A percentile compares a stretch with the other conserved stretches of the same genome.
Evolutionary conservation across 35 echinoderm and acorn worm genomes (phyloP).

Genomic region (Eucidaris tribuloides): DNA sequence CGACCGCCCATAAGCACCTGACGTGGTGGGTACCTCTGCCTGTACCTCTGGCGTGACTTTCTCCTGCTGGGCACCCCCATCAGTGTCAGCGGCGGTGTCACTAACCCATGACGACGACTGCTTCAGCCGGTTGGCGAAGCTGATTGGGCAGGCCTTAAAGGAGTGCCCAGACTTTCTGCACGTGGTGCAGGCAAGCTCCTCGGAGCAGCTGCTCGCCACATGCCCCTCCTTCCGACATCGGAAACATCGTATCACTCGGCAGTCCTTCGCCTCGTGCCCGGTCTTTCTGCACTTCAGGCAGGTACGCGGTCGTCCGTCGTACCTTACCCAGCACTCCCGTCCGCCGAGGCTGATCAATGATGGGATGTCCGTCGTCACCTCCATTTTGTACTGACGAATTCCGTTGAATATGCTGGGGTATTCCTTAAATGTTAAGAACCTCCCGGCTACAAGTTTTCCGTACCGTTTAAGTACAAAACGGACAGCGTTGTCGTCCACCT

Average conservation of each 20-base stretch:
- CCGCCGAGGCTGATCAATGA: neutral
- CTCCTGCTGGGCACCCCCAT: neutral
- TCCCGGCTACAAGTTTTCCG: neutral
- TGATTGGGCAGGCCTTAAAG: neutral
- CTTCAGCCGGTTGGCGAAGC: neutral
- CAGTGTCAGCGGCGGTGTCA: neutral
- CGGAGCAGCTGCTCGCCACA: neutral
- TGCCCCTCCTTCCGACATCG: neutral
- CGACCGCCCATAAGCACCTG: neutral
- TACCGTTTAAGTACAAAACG: neutral
- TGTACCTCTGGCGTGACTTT: neutral
- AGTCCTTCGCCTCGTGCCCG: neutral
- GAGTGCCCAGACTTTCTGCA: neutral
- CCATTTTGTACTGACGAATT: neutral
- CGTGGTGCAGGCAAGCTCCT: neutral
- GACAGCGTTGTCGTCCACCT: no score
- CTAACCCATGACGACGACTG: neutral
- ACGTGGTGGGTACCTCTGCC: neutral
- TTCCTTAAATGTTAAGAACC: neutral
- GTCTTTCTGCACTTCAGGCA: neutral
- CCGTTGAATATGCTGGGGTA: neutral
- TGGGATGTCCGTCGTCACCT: neutral
- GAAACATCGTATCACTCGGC: neutral
- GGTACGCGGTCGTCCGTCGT: neutral
- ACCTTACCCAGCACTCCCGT: neutral